Percentiles rank a stretch among this genome's conserved stretches.
Evolutionary conservation across 2,113 vertebrate species (phyloP).

Genomic region (Erpornis zantholeuca): DNA sequence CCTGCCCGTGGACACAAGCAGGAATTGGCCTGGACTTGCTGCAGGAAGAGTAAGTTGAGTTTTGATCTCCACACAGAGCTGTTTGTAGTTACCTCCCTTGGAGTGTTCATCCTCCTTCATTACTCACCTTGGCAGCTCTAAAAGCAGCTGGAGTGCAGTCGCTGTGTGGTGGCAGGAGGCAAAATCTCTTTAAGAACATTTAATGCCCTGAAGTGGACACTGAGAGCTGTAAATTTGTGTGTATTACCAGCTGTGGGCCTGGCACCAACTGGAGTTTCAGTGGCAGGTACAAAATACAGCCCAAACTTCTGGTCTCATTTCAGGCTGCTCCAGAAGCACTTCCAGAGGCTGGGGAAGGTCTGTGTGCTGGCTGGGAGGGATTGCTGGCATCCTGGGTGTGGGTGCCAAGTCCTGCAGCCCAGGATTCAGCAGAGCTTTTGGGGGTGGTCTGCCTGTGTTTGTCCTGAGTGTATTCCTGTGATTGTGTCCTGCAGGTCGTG

Average conservation of each 20-base stretch:
- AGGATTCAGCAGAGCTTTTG: not conserved
- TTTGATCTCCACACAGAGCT: not conserved
- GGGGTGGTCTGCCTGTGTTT: accelerated
- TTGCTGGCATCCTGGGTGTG: accelerated
- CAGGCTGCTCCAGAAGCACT: not conserved
- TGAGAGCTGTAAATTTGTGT: not conserved
- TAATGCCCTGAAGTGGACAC: not conserved
- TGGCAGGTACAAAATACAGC: not conserved
- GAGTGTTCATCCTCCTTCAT: not conserved
- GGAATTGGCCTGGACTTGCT: not conserved
- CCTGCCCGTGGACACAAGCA: not conserved
- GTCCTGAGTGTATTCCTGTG: not conserved
- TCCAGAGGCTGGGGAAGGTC: not conserved
- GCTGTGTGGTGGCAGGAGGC: not conserved
- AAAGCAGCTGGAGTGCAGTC: not conserved
- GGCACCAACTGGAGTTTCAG: not conserved
- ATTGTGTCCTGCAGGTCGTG: constrained; percentile 68
- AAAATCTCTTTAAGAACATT: not conserved
- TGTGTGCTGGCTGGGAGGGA: not conserved
- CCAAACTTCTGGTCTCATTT: not conserved
- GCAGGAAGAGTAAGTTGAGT: not conserved
- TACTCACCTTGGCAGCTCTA: not conserved
- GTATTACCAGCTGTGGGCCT: not conserved
- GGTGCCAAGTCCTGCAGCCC: not conserved
- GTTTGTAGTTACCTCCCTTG: not conserved